Conservation (phyloP, 2,888 invertebrate species). For the Charanyca ferruginea region DNA sequence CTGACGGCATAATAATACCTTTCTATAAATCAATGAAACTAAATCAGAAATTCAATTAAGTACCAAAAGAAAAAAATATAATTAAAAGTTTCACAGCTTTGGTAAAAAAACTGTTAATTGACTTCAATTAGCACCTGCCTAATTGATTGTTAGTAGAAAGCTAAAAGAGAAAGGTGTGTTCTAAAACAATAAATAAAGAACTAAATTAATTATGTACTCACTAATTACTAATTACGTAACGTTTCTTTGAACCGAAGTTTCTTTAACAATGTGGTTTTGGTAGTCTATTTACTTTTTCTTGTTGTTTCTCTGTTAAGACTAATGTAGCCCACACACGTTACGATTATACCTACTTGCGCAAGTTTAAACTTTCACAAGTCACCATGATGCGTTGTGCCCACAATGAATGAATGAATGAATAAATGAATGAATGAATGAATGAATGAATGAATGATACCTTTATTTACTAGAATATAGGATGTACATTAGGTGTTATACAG, state of each 20-base stretch:
- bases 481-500: too few species aligned
- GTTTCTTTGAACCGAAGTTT: constrained; percentile 3
- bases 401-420: too few species aligned
- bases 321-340: too few species aligned
- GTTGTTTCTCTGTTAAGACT: neutral
- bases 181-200: constrained; percentile 32
- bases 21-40: neutral
- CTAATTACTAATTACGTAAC: constrained; percentile 3
- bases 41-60: neutral
- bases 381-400: too few species aligned
- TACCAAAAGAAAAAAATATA: neutral
- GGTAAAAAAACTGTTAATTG: constrained; percentile 20
- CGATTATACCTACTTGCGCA: too few species aligned
- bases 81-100: neutral
- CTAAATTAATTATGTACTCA: constrained; percentile 13
- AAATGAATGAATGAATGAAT: too few species aligned
- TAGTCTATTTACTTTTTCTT: neutral
- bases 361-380: too few species aligned
- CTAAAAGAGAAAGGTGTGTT: constrained; percentile 14
- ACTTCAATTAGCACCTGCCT: constrained; percentile 28
- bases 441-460: too few species aligned
- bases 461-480: too few species aligned
- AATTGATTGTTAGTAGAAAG: constrained; percentile 30
- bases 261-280: constrained; percentile 1
- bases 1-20: too few species aligned